These are phyloP conservation scores for Bufo bufo DNA, from an alignment of 2,113 vertebrate genomes.

Conservation along the genomic window DNA sequence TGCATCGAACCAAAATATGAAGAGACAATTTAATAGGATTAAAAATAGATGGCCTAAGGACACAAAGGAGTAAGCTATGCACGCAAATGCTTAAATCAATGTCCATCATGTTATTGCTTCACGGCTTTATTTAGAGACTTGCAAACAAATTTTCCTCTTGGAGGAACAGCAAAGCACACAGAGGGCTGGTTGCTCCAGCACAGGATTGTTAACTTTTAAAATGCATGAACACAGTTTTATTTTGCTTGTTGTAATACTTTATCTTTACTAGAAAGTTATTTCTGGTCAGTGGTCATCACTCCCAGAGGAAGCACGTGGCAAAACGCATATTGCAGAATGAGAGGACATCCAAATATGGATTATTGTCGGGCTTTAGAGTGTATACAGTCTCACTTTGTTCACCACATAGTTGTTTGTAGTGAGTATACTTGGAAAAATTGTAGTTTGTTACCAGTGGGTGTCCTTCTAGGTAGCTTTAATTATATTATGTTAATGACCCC, in stretches of 20 bases:
- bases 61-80: background rate
- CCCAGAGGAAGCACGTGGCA: too few species aligned
- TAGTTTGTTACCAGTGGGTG: too few species aligned
- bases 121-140: background rate
- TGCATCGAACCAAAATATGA: constrained; percentile 36
- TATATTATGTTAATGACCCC: too few species aligned
- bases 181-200: background rate
- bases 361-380: too few species aligned
- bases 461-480: too few species aligned
- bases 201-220: background rate
- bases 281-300: too few species aligned
- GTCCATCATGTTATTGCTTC: constrained; percentile 11
- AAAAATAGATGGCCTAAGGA: constrained; percentile 38
- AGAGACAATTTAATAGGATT: constrained; percentile 52
- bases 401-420: too few species aligned
- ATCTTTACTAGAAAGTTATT: background rate
- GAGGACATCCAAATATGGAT: too few species aligned
- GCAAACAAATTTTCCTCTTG: background rate
- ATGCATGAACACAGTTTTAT: background rate
- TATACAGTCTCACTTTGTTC: too few species aligned
- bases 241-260: background rate
- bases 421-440: too few species aligned
- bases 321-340: too few species aligned
- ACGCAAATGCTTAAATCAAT: constrained; percentile 32
- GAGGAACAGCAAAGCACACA: background rate